phyloP scores from a whole-genome alignment of 2,888 invertebrate genomes.

The Adela reaumurella region DNA sequence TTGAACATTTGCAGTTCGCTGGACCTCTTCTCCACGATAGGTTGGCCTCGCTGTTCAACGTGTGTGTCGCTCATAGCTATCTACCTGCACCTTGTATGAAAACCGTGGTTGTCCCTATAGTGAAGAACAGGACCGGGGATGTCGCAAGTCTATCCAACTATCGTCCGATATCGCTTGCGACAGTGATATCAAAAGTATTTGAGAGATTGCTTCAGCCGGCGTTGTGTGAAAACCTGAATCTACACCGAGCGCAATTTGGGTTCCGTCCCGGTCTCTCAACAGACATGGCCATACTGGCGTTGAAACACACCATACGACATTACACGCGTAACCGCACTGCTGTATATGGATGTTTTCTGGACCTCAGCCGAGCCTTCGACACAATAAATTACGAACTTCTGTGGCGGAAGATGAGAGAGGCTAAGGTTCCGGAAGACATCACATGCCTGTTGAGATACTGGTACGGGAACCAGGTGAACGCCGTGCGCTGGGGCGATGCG shows the following conservation, averaged over 20 bases:
- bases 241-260: constrained; percentile 13
- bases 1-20: not conserved
- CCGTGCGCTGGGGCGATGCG: not conserved
- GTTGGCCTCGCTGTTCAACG: too few relatives aligned
- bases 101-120: constrained; percentile 7
- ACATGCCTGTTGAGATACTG: constrained; percentile 3
- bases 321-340: constrained; percentile 1
- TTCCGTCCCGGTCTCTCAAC: constrained; percentile 12
- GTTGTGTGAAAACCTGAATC: constrained; percentile 1
- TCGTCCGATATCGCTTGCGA: constrained; percentile 11
- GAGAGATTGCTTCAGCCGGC: constrained; percentile 9
- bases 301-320: constrained; percentile 9
- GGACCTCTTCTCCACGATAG: too few relatives aligned
- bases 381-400: constrained; percentile 12
- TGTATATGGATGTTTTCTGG: constrained; percentile 10
- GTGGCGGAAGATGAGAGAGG: constrained; percentile 9
- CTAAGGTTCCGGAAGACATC: constrained; percentile 7
- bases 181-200: constrained; percentile 10
- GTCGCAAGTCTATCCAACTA: constrained; percentile 7
- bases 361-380: constrained; percentile 12
- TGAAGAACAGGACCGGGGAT: constrained; percentile 12
- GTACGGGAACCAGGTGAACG: not conserved
- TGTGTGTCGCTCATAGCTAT: constrained; percentile 2
- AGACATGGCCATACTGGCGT: constrained; percentile 10
- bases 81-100: constrained; percentile 7